Percentiles rank a stretch among this genome's conserved stretches.
These are phyloP conservation scores for Eristalis pertinax DNA, from an alignment of 2,888 invertebrate species.

Conservation along the genomic window DNA sequence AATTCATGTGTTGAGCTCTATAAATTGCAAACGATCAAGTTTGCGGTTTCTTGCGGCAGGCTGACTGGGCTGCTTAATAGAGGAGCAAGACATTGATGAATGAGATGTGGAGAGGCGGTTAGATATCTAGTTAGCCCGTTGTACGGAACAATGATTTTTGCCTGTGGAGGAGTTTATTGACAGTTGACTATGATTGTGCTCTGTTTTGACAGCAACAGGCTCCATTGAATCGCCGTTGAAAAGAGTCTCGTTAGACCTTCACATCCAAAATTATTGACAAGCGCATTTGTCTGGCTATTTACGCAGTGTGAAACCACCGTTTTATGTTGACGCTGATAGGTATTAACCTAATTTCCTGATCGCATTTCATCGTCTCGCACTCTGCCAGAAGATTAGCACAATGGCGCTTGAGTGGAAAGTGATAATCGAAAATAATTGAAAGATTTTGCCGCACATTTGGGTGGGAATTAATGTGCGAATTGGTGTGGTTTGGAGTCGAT, in stretches of 20 bases:
- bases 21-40: conserved; percentile 57
- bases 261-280: conserved; percentile 1
- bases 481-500: background rate
- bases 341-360: conserved; percentile 37
- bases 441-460: conserved; percentile 1
- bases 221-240: background rate
- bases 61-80: conserved; percentile 33
- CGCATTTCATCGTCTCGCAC: background rate
- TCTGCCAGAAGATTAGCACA: conserved; percentile 5
- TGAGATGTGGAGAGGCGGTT: conserved; percentile 31
- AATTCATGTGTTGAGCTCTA: conserved; percentile 63
- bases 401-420: conserved; percentile 27
- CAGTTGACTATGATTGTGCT: conserved; percentile 10
- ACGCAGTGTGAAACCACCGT: conserved; percentile 21
- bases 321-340: conserved; percentile 17
- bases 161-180: conserved; percentile 27
- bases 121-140: conserved; percentile 25
- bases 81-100: conserved; percentile 52
- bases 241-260: conserved; percentile 22
- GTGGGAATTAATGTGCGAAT: background rate
- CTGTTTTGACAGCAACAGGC: conserved; percentile 23
- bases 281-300: conserved; percentile 15
- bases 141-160: conserved; percentile 2
- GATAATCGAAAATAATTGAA: conserved; percentile 37
- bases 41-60: conserved; percentile 57